These are phyloP conservation scores for Ceriagrion tenellum DNA, from an alignment of 2,888 invertebrate species.

Conservation along the genomic window DNA sequence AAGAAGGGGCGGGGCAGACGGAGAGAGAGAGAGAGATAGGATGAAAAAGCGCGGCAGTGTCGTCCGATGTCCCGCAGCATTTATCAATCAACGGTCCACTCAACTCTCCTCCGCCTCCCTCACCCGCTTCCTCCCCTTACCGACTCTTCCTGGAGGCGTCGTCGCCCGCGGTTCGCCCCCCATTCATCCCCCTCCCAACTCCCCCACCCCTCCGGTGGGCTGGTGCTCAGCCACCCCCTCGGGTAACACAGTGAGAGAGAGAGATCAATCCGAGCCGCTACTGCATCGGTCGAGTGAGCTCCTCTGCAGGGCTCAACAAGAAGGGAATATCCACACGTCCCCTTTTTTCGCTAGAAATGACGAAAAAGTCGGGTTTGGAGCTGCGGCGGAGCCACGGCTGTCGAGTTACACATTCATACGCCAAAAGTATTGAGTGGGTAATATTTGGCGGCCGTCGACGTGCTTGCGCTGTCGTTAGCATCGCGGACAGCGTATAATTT, in stretches of 20 bases:
- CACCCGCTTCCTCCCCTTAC: background rate
- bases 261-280: background rate
- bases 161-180: background rate
- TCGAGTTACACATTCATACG: too few relatives aligned
- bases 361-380: too few relatives aligned
- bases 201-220: background rate
- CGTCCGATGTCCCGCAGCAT: background rate
- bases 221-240: background rate
- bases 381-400: too few relatives aligned
- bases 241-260: background rate
- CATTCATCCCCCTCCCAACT: background rate
- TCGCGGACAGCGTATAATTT: too few relatives aligned
- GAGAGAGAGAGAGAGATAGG: background rate
- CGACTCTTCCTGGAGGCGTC: background rate
- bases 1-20: too few relatives aligned
- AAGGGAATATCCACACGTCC: background rate
- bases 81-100: constrained; percentile 23
- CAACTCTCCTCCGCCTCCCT: background rate
- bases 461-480: too few relatives aligned
- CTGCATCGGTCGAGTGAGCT: background rate
- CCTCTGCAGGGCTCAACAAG: background rate
- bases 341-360: background rate
- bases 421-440: too few relatives aligned
- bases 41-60: background rate
- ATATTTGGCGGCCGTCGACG: too few relatives aligned